These are phyloP conservation scores for Platysteira castanea DNA, from an alignment of 2,113 vertebrate genomes.

Conservation along the genomic window DNA sequence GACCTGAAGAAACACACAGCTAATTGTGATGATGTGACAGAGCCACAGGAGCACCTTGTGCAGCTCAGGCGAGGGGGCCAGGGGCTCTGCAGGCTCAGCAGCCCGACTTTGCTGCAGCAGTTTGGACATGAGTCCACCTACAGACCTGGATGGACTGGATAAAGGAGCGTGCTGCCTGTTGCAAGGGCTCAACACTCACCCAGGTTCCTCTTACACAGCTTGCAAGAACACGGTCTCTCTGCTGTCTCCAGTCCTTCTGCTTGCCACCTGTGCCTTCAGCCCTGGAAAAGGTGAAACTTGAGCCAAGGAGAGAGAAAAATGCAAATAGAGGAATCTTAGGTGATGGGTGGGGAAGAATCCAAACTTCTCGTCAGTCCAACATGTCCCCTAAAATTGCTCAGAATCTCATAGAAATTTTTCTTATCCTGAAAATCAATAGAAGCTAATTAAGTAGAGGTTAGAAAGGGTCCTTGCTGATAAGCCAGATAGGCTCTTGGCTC, in stretches of 20 bases:
- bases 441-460: slow-evolving; percentile 24
- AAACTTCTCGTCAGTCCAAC: background rate
- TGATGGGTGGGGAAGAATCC: background rate
- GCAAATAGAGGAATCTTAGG: background rate
- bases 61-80: background rate
- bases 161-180: background rate
- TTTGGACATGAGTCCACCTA: background rate
- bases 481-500: background rate
- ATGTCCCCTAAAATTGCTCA: background rate
- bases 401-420: background rate
- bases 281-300: background rate
- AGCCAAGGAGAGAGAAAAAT: background rate
- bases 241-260: background rate
- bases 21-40: background rate
- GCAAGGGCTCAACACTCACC: background rate
- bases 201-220: background rate
- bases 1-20: background rate
- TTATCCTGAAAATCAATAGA: slow-evolving; percentile 15
- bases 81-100: background rate
- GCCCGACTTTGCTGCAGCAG: background rate
- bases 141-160: background rate
- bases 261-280: background rate
- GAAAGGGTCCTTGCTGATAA: slow-evolving; percentile 14
- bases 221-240: background rate
- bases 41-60: background rate